phyloP scores from a whole-genome alignment of 2,113 vertebrate genomes.

The Peromyscus polionotus region DNA sequence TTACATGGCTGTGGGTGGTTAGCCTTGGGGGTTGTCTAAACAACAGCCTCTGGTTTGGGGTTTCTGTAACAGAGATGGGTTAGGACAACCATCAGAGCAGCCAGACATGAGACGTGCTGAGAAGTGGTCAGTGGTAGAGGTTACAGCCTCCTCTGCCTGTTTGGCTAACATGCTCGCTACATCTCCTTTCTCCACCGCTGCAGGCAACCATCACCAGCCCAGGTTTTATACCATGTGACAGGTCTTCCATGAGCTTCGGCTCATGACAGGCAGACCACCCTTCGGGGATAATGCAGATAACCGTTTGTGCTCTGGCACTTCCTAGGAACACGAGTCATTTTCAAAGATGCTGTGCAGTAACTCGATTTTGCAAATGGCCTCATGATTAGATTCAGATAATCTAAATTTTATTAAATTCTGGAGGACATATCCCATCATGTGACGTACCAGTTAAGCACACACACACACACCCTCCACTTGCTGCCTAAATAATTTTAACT shows the following conservation, averaged over 20 bases:
- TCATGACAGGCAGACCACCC: neutral
- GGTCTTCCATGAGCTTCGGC: slow-evolving; percentile 27
- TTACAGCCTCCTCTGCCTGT: neutral
- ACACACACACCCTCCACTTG: too few species aligned
- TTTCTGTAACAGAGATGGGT: neutral
- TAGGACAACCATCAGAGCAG: neutral
- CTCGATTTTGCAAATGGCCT: slow-evolving; percentile 71
- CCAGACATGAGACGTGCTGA: neutral
- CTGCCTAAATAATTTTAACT: neutral
- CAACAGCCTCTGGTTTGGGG: neutral
- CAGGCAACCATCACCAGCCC: neutral
- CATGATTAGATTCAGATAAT: slow-evolving; percentile 59
- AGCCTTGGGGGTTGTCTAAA: neutral
- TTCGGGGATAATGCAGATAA: neutral
- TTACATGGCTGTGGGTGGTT: neutral
- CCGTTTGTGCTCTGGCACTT: neutral
- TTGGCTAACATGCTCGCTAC: neutral
- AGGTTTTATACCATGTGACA: neutral
- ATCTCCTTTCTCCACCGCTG: neutral
- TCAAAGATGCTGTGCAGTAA: slow-evolving; percentile 21
- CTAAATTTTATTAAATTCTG: slow-evolving; percentile 63
- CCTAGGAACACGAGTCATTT: slow-evolving; percentile 31
- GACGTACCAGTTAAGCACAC: neutral
- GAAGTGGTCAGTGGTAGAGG: neutral
- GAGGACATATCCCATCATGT: neutral